Percentiles rank a stretch among this genome's conserved stretches.
These are phyloP conservation scores for Whitmania pigra DNA, from an alignment of 1,140 invertebrate genomes.

Conservation along the genomic window DNA sequence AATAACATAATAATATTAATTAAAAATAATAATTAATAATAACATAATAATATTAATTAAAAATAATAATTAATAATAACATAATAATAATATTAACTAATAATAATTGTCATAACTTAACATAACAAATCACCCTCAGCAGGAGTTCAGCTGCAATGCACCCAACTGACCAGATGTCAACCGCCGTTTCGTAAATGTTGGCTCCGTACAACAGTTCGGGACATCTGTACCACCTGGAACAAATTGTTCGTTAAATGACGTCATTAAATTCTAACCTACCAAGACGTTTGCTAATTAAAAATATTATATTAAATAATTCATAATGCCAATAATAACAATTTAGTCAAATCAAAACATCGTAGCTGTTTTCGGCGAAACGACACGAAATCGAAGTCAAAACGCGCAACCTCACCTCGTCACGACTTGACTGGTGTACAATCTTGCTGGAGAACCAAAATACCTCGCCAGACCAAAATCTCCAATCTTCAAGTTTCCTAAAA, in stretches of 20 bases:
- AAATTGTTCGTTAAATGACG: too few species aligned
- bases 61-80: too few species aligned
- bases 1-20: too few species aligned
- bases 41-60: too few species aligned
- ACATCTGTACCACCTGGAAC: constrained; percentile 51
- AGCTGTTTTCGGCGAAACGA: too few species aligned
- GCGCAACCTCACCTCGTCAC: constrained; percentile 62
- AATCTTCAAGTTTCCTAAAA: constrained; percentile 62
- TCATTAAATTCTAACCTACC: too few species aligned
- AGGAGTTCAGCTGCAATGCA: constrained; percentile 93
- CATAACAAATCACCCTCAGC: constrained; percentile 19
- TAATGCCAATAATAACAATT: too few species aligned
- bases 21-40: too few species aligned
- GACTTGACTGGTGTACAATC: constrained; percentile 95
- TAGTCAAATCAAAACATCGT: too few species aligned
- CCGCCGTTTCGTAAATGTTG: constrained; percentile 77
- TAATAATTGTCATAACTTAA: neutral
- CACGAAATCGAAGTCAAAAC: too few species aligned
- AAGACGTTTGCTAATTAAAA: too few species aligned
- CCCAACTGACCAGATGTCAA: constrained; percentile 98
- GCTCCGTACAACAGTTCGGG: constrained; percentile 93
- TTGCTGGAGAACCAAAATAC: constrained; percentile 86
- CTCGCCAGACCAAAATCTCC: constrained; percentile 98
- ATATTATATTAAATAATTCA: neutral
- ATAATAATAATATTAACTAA: constrained; percentile 18